Evolutionary conservation across 2,888 invertebrate genomes (phyloP).

Genomic region (Malthinus flaveolus): DNA sequence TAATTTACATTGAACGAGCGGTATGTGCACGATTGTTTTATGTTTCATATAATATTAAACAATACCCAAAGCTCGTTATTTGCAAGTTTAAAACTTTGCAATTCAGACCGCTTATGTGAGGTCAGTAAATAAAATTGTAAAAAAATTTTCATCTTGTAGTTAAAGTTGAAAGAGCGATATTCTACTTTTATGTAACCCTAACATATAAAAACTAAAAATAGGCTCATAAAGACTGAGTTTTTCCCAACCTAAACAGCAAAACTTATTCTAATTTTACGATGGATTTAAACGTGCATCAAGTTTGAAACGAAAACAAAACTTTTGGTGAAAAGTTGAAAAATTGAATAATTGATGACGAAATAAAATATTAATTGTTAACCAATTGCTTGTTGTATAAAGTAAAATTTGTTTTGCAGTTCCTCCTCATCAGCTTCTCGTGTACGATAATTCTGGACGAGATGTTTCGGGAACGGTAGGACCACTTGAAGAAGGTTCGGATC

Average conservation of each 20-base stretch:
- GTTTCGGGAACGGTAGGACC: slow-evolving; percentile 81
- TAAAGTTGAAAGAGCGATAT: too few species aligned
- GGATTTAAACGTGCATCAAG: slow-evolving; percentile 1
- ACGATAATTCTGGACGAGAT: slow-evolving; percentile 82
- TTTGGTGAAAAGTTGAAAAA: slow-evolving; percentile 6
- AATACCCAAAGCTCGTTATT: too few species aligned
- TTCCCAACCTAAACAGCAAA: neutral
- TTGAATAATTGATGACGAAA: neutral
- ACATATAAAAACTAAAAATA: too few species aligned
- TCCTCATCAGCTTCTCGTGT: slow-evolving; percentile 82
- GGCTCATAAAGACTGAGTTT: neutral
- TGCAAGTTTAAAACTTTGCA: too few species aligned
- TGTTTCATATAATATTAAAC: too few species aligned
- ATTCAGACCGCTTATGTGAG: too few species aligned
- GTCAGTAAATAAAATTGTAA: too few species aligned
- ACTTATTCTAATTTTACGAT: neutral
- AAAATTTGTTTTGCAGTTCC: slow-evolving; percentile 70
- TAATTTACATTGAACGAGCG: too few species aligned
- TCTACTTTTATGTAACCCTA: too few species aligned
- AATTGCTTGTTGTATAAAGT: too few species aligned
- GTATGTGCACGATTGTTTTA: too few species aligned
- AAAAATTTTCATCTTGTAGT: too few species aligned
- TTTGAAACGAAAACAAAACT: neutral
- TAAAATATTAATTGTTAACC: neutral
- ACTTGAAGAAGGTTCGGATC: slow-evolving; percentile 78